Conservation (phyloP, 2,113 vertebrate genomes). For the Excalfactoria chinensis region DNA sequence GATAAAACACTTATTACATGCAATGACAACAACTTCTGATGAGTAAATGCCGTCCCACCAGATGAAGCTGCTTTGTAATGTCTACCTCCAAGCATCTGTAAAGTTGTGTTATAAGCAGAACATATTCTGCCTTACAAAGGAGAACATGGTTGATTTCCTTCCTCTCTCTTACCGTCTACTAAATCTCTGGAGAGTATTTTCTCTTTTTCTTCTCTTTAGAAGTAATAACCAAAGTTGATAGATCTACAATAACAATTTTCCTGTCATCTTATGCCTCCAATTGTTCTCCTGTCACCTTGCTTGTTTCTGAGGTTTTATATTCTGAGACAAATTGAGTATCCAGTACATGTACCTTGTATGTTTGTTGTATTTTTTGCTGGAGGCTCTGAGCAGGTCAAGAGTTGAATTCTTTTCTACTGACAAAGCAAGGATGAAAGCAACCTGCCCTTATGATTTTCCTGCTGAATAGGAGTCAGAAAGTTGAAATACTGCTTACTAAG, state of each 20-base stretch:
- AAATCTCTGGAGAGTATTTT: not conserved
- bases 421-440: not conserved
- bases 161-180: not conserved
- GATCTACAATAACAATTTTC: not conserved
- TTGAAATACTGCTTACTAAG: constrained; percentile 21
- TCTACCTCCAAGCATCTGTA: not conserved
- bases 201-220: not conserved
- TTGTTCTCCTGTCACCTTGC: not conserved
- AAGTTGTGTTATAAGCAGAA: not conserved
- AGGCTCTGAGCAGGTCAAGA: rapidly evolving
- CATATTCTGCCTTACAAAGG: not conserved
- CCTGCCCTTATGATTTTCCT: not conserved
- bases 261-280: not conserved
- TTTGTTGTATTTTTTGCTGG: not conserved
- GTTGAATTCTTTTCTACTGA: not conserved
- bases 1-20: not conserved
- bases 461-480: not conserved
- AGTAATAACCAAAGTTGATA: not conserved
- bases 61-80: not conserved
- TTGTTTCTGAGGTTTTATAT: not conserved
- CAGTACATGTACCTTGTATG: rapidly evolving
- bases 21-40: not conserved
- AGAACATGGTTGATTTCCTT: not conserved
- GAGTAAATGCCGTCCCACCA: not conserved
- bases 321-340: not conserved